Evolutionary conservation across 1,140 invertebrate genomes (phyloP), one percentile per base, ranked within the genome.

Genomic region (Orussus abietinus): DNA sequence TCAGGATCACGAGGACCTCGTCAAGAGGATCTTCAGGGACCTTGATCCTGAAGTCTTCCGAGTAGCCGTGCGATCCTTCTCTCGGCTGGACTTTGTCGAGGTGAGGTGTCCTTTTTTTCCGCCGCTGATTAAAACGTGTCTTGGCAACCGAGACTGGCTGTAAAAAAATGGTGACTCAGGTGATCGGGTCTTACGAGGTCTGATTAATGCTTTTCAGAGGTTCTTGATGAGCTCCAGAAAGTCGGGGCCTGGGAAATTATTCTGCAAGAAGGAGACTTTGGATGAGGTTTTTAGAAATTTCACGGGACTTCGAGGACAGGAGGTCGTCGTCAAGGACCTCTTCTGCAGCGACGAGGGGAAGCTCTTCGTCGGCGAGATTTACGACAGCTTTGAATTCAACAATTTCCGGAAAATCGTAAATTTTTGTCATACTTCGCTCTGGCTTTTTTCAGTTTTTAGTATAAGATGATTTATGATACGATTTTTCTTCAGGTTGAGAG

Each of bases 371-470:
- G 44, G 52, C 1, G 77, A 79, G 29, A 47, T 78, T n/a, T 72
- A 77, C 12, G 39, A 62, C 5, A 63, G 59, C n/a, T 75, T 80
- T 40, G 75, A 77, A 9, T 64, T 80, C 3, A 64, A 69, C 5
- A 68, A 74, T 17, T 76, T 78, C 26, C 70, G 58, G 19, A 51
- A 57, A 32, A 76, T 75, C 41, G 77, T 79, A 55, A 70, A 75
- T 62, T 40, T 34, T 41, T 21, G 20, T 39, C 22, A 5, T 15
- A 10, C 11, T 18, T 5, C 12, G 34, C 10, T 10, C n/a, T n/a
- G 7, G 14, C 17, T n/a, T 38, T 19, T 46, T 30, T 33, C 14
- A 33, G 29, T 19, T 13, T n/a, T 39, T 45, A 37, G 34, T 36
- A 32, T 25, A 14, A 32, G 32, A 17, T 3, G 10, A n/a, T 36